A percentile compares a stretch with the other conserved stretches of the same genome.
phyloP scores from a whole-genome alignment of 2,888 invertebrate species.

The Cryptocheilus praepositus region DNA sequence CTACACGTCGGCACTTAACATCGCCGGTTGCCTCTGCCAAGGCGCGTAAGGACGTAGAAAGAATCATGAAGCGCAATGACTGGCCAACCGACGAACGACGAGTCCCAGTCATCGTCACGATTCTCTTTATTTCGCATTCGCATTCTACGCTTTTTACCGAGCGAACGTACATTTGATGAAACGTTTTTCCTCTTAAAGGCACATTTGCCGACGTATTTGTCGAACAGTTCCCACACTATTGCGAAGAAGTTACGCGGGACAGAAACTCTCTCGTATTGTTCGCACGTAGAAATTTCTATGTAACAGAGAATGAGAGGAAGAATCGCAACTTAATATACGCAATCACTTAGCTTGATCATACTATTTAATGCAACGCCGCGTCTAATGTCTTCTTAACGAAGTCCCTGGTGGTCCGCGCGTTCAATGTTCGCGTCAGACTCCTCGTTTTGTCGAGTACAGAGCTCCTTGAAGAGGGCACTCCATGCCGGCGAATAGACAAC shows the following conservation, averaged over 20 bases:
- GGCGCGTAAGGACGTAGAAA: constrained; percentile 7
- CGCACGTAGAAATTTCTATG: too few relatives aligned
- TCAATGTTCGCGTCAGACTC: constrained; percentile 12
- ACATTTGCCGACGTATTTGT: too few relatives aligned
- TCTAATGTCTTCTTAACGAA: constrained; percentile 16
- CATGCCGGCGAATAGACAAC: constrained; percentile 16
- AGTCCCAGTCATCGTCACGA: too few relatives aligned
- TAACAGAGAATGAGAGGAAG: too few relatives aligned
- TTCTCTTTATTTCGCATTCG: too few relatives aligned
- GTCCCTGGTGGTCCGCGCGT: neutral
- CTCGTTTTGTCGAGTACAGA: constrained; percentile 1
- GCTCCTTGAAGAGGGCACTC: constrained; percentile 6
- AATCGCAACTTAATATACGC: neutral
- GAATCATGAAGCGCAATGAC: too few relatives aligned
- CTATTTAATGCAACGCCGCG: neutral
- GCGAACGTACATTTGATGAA: too few relatives aligned
- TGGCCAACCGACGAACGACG: too few relatives aligned
- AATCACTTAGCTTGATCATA: neutral
- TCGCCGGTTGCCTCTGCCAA: constrained; percentile 32
- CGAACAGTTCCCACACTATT: neutral
- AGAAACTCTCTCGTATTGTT: too few relatives aligned
- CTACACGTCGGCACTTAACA: constrained; percentile 16
- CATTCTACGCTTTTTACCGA: too few relatives aligned
- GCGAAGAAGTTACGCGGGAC: too few relatives aligned
- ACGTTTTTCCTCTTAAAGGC: too few relatives aligned